Evolutionary conservation across 2,888 invertebrate genomes (phyloP).

Genomic region (Lacanobia wlatinum): DNA sequence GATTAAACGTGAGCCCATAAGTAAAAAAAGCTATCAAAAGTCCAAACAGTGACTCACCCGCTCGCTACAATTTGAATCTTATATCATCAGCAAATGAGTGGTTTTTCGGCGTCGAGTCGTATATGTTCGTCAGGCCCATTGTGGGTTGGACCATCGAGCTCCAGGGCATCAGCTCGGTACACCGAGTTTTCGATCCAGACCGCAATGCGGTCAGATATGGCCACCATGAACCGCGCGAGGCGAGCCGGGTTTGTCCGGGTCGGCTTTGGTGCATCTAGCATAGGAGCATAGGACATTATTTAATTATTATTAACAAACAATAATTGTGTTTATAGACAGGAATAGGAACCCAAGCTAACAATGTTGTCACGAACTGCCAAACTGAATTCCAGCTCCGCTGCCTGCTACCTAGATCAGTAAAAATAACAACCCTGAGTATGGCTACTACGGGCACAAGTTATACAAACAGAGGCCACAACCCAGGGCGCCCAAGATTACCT

Average conservation of each 20-base stretch:
- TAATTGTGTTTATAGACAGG: neutral
- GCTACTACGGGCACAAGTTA: too few species aligned
- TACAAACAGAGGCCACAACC: too few species aligned
- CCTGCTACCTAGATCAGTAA: too few species aligned
- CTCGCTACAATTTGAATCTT: constrained; percentile 12
- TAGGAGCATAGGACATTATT: constrained; percentile 51
- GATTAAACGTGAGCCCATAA: too few species aligned
- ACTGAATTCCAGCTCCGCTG: too few species aligned
- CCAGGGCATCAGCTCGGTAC: constrained; percentile 84
- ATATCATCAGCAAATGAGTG: constrained; percentile 69
- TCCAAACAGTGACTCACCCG: constrained; percentile 27
- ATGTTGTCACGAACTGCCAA: neutral
- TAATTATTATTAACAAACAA: neutral
- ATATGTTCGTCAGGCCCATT: constrained; percentile 79
- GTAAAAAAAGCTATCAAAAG: neutral
- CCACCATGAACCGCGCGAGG: constrained; percentile 89
- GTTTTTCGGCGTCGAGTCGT: constrained; percentile 81
- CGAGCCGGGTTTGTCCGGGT: constrained; percentile 85
- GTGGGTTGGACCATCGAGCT: constrained; percentile 72
- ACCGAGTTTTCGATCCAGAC: constrained; percentile 89
- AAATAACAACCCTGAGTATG: too few species aligned
- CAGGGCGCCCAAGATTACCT: too few species aligned
- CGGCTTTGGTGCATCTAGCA: constrained; percentile 85
- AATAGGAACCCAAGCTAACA: neutral
- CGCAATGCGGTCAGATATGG: constrained; percentile 88